Percentiles rank a stretch among this genome's conserved stretches.
phyloP scores from a whole-genome alignment of 2,888 invertebrate species.

The Terebella lapidaria region DNA sequence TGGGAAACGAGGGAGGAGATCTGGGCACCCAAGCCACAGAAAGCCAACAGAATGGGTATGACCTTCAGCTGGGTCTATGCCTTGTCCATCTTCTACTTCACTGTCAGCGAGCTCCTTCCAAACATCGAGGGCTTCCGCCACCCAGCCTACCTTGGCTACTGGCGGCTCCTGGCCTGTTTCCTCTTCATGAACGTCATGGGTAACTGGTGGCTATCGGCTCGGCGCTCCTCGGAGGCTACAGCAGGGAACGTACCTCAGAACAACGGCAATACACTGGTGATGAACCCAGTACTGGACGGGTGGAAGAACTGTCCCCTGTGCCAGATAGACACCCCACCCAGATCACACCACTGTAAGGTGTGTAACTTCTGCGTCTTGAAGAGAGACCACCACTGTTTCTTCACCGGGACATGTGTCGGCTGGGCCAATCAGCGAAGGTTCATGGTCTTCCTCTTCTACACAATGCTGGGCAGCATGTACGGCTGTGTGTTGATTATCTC shows the following conservation, averaged over 20 bases:
- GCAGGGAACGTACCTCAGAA: neutral
- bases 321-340: neutral
- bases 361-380: neutral
- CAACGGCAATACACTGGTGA: too few relatives aligned
- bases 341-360: constrained; percentile 1
- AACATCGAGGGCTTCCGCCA: too few relatives aligned
- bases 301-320: constrained; percentile 1
- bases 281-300: neutral
- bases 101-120: too few relatives aligned
- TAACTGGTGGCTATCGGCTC: constrained; percentile 7
- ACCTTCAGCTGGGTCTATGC: constrained; percentile 1
- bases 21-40: neutral
- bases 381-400: constrained; percentile 2
- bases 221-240: neutral
- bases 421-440: constrained; percentile 34
- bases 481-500: constrained; percentile 29
- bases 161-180: neutral
- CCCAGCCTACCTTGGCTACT: too few relatives aligned
- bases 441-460: constrained; percentile 46
- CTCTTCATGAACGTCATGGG: neutral
- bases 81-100: too few relatives aligned
- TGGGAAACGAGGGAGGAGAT: constrained; percentile 8
- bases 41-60: constrained; percentile 4
- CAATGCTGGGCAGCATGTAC: constrained; percentile 23
- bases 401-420: neutral